phyloP scores from a whole-genome alignment of 2,113 vertebrate genomes.

The Tursiops truncatus region DNA sequence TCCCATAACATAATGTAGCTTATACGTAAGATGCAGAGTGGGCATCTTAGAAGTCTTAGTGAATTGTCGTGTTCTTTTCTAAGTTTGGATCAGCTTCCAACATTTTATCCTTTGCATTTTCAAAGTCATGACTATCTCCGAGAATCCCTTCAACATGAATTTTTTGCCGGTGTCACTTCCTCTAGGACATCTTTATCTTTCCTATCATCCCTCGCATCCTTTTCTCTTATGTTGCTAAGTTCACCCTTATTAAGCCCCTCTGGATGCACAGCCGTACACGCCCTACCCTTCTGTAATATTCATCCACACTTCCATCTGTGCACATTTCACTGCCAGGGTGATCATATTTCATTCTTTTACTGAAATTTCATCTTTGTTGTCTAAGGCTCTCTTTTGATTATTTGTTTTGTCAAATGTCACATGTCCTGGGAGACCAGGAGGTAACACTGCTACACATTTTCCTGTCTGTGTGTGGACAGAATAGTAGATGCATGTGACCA shows the following conservation, averaged over 20 bases:
- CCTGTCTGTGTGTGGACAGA: neutral
- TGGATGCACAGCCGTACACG: neutral
- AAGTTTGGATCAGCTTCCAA: neutral
- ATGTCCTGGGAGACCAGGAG: neutral
- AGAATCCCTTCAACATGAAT: neutral
- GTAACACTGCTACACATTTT: neutral
- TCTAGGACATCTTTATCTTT: neutral
- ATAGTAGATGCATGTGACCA: fast-evolving
- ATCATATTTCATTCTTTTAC: neutral
- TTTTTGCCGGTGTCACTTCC: neutral
- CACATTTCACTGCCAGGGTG: neutral
- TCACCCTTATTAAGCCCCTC: neutral
- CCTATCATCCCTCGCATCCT: neutral
- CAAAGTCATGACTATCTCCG: neutral
- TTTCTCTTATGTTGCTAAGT: neutral
- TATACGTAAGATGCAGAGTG: neutral
- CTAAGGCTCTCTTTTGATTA: neutral
- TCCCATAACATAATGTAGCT: too few species aligned
- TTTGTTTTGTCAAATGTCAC: neutral
- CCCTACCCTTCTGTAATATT: neutral
- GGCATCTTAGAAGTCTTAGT: neutral
- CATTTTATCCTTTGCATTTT: neutral
- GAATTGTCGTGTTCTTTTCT: neutral
- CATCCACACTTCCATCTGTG: neutral
- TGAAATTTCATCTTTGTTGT: neutral